These are phyloP conservation scores for Reinhardtius hippoglossoides DNA, from an alignment of 2,113 vertebrate genomes.

Conservation along the genomic window DNA sequence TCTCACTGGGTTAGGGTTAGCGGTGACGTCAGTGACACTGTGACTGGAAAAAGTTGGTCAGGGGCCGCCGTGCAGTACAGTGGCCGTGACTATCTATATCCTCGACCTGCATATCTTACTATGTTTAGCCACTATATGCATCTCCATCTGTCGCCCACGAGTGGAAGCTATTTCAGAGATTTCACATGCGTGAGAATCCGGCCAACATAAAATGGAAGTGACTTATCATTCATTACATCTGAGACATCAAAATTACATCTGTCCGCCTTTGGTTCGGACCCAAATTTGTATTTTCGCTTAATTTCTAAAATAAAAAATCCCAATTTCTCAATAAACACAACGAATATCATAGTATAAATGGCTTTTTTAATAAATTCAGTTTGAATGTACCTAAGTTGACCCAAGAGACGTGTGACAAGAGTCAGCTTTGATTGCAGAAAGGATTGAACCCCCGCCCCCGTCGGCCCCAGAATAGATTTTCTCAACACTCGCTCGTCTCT, in stretches of 20 bases:
- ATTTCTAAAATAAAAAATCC: background rate
- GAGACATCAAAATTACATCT: background rate
- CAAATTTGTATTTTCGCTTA: background rate
- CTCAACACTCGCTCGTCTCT: conserved; percentile 22
- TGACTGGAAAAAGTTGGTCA: conserved; percentile 66
- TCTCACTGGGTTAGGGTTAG: too few relatives aligned
- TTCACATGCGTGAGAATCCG: conserved; percentile 46
- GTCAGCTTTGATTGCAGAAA: conserved; percentile 32
- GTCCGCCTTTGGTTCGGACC: background rate
- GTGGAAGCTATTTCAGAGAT: conserved; percentile 69
- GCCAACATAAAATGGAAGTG: conserved; percentile 14
- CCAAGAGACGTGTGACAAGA: conserved; percentile 9
- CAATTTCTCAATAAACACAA: background rate
- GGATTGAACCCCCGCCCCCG: conserved; percentile 16
- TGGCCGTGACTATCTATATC: conserved; percentile 68
- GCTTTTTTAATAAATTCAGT: background rate
- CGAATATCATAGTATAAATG: too few relatives aligned
- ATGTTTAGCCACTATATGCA: conserved; percentile 70
- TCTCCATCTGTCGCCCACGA: conserved; percentile 66
- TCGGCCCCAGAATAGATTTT: conserved; percentile 61
- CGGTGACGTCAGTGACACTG: conserved; percentile 20
- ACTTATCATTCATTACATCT: background rate
- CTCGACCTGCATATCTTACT: conserved; percentile 73
- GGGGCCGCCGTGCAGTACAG: conserved; percentile 33
- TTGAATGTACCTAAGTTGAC: conserved; percentile 44